Percentiles rank a stretch among this genome's conserved stretches.
These are phyloP conservation scores for Pimpla rufipes DNA, from an alignment of 2,888 invertebrate species.

Conservation along the genomic window DNA sequence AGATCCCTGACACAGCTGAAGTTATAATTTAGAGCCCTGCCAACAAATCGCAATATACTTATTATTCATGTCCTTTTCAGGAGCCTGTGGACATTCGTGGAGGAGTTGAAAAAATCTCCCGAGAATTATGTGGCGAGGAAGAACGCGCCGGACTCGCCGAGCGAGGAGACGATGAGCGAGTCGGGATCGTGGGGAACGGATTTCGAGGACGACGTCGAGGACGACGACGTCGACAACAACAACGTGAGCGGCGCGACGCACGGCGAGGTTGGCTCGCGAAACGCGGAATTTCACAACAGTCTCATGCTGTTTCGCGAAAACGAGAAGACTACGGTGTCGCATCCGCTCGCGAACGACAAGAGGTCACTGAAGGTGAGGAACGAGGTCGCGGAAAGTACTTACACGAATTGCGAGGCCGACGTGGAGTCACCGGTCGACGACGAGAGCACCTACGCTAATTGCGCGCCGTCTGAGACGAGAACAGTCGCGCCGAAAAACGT, in stretches of 20 bases:
- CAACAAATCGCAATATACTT: neutral
- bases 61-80: conserved; percentile 69
- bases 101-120: conserved; percentile 78
- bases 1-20: neutral
- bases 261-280: conserved; percentile 51
- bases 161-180: conserved; percentile 77
- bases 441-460: conserved; percentile 73
- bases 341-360: conserved; percentile 5
- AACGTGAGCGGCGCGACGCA: neutral
- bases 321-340: conserved; percentile 61
- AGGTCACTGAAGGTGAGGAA: neutral
- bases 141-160: conserved; percentile 48
- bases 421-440: conserved; percentile 53
- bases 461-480: conserved; percentile 58
- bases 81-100: conserved; percentile 80
- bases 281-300: conserved; percentile 72
- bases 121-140: conserved; percentile 77
- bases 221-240: conserved; percentile 69
- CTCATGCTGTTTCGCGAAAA: conserved; percentile 74
- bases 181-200: conserved; percentile 83
- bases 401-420: conserved; percentile 77
- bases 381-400: conserved; percentile 75
- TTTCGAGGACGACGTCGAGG: conserved; percentile 79
- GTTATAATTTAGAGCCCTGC: neutral
- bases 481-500: conserved; percentile 59